Percentiles rank a stretch among this genome's conserved stretches.
Conservation (phyloP, 2,888 invertebrate species). For the Sisyra nigra region DNA sequence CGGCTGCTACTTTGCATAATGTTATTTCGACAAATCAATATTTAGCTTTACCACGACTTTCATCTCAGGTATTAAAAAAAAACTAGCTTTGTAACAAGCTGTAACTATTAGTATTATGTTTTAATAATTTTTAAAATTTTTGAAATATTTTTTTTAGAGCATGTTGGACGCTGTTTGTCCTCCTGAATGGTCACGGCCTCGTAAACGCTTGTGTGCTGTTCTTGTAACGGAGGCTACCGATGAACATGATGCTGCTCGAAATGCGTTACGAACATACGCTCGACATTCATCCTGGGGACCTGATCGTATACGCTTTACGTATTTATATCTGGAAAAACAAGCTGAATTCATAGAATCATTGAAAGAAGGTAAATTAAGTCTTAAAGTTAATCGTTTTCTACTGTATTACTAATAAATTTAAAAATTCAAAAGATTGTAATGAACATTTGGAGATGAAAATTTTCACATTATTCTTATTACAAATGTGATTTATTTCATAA, state of each 20-base stretch:
- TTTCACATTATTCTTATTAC: too few relatives aligned
- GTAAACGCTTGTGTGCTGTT: conserved; percentile 61
- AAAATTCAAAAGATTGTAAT: too few relatives aligned
- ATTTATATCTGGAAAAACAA: conserved; percentile 75
- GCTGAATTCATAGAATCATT: conserved; percentile 64
- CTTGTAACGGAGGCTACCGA: conserved; percentile 52
- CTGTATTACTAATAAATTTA: too few relatives aligned
- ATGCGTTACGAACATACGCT: conserved; percentile 55
- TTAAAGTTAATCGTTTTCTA: conserved; percentile 10
- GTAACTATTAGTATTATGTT: background rate
- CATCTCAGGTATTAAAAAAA: conserved; percentile 83
- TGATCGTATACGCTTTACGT: conserved; percentile 69
- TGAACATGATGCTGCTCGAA: conserved; percentile 42
- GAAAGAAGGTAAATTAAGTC: conserved; percentile 42
- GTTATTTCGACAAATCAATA: conserved; percentile 80
- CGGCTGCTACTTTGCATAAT: conserved; percentile 73
- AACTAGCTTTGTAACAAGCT: too few relatives aligned
- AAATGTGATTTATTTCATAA: too few relatives aligned
- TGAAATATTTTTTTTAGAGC: conserved; percentile 26
- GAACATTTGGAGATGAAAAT: too few relatives aligned
- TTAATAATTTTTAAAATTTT: too few relatives aligned
- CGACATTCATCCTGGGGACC: conserved; percentile 44
- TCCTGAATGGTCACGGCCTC: conserved; percentile 64
- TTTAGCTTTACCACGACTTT: conserved; percentile 72
- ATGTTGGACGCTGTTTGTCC: conserved; percentile 77